Percentiles rank a stretch among this genome's conserved stretches.
Conservation (phyloP, 2,797 vertebrate species). For the Argyrosomus regius region DNA sequence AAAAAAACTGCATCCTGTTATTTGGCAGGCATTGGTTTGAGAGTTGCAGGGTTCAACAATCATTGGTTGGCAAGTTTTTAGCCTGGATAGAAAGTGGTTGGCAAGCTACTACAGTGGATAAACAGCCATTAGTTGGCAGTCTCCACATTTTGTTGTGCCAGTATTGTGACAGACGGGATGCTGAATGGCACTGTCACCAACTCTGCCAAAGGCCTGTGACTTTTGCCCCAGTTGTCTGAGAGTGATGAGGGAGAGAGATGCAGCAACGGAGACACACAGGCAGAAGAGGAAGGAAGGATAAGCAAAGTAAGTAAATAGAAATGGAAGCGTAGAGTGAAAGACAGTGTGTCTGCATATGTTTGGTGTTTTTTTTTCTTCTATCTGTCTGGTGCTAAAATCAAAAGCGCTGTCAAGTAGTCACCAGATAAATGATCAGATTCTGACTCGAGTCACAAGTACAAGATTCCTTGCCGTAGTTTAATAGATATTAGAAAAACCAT, state of each 20-base stretch:
- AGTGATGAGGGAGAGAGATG: conserved; percentile 35
- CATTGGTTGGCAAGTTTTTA: conserved; percentile 50
- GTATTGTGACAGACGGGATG: conserved; percentile 73
- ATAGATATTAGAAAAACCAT: not conserved
- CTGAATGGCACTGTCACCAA: conserved; percentile 51
- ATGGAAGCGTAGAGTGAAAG: not conserved
- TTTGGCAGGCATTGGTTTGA: conserved; percentile 48
- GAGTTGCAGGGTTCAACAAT: conserved; percentile 47
- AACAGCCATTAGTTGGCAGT: conserved; percentile 67
- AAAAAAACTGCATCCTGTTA: conserved; percentile 39
- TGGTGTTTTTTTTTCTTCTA: not conserved
- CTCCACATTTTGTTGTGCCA: conserved; percentile 49
- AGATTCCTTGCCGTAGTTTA: not conserved
- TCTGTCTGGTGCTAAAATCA: not conserved
- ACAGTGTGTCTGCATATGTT: not conserved
- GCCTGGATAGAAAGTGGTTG: conserved; percentile 50
- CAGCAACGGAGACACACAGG: conserved; percentile 12
- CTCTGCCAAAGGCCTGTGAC: conserved; percentile 66
- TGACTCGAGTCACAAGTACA: not conserved
- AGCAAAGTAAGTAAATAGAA: conserved; percentile 8
- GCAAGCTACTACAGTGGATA: conserved; percentile 47
- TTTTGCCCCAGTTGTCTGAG: conserved; percentile 68
- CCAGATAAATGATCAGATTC: not conserved
- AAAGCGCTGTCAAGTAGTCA: not conserved
- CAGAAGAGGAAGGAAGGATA: conserved; percentile 8